Evolutionary conservation across 2,113 vertebrate species (phyloP), one percentile per base, ranked within the genome.

Genomic region (Rhagologus leucostigma): DNA sequence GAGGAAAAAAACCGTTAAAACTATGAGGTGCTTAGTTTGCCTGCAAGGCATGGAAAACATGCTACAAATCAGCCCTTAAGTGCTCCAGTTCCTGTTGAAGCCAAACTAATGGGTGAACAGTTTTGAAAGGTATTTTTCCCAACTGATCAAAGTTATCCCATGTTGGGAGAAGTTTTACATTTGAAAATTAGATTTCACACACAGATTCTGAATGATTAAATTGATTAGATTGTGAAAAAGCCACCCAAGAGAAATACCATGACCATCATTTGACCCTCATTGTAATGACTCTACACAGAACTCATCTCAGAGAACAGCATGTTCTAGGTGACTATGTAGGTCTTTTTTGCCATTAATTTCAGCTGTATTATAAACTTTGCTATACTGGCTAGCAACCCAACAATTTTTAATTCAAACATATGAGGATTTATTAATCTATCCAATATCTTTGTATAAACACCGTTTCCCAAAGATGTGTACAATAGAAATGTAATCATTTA

Each of bases 391-490:
- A 59, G 16, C 18, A 91, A 76, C 16, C 29, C 29, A 69, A 47
- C 3, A 6, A 69, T 73, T 93, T 76, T 89, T 83, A 64, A 89
- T 94, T 87, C 59, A 77, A 92, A 76, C 32, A 59, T 10, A 46
- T 27, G 39, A 86, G 18, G 22, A 69, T 83, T 88, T 94, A 88
- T 93, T 92, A 93, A 94, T 90, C 62, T 59, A 57, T 53, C 37
- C 59, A 83, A 80, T 93, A 83, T 88, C 59, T 80, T 88, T 92
- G 23, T 85, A 77, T 88, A 88, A 96, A 95, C 39, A 96, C 3
- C 9, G 74, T 92, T 90, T 94, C 50, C 42, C 53, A 64, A 62
- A 87, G 52, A 49, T 69, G 50, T 80, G 50, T 80, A 73, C 75
- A 73, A 60, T 73, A 57, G 57, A 90, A 94, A 90, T 88, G 29